Evolutionary conservation across 2,797 vertebrate genomes (phyloP), one percentile per base, ranked within the genome.

Genomic region (Cossypha polioptera): DNA sequence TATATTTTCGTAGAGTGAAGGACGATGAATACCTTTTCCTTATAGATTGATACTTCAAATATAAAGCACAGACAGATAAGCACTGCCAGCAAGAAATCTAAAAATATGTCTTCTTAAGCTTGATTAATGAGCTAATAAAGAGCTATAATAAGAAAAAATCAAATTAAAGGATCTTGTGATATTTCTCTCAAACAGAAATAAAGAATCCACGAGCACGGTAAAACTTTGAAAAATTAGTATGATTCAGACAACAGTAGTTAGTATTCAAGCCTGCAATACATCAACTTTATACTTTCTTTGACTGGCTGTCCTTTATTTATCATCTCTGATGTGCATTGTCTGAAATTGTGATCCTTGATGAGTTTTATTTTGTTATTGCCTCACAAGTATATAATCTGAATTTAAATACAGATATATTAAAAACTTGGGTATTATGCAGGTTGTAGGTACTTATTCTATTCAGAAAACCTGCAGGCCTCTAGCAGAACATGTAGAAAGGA

Each of bases 61-160:
- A 86, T 38, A 92, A 89, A 89, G 90, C 90, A 75, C 21, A 79
- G 74, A 94, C 89, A 85, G 72, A 90, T 66, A 86, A 96, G 67
- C 47, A 76, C 35, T 66, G 59, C 68, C 77, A 84, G 82, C 8
- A 6, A 89, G 58, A 75, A 94, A 94, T 79, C 86, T 88, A 95
- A 95, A 96, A 96, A 95, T 77, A 86, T 12, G 29, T 92, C 90
- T 95, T 89, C 77, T 89, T 92, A 96, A 91, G 69, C 75, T 88
- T 97, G 91, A 96, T 94, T 92, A 97, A 94, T 88, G 84, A 94
- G 62, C 90, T 91, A 91, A 94, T 88, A 96, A 96, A 96, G 83
- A 73, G 42, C 74, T 89, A 90, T 72, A 93, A 80, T 85, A 89
- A 90, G 84, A 75, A 90, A 86, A 97, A 95, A 88, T 62, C 90